These are phyloP conservation scores for Drosophila anceps DNA, from an alignment of 2,888 invertebrate genomes.

Conservation along the genomic window DNA sequence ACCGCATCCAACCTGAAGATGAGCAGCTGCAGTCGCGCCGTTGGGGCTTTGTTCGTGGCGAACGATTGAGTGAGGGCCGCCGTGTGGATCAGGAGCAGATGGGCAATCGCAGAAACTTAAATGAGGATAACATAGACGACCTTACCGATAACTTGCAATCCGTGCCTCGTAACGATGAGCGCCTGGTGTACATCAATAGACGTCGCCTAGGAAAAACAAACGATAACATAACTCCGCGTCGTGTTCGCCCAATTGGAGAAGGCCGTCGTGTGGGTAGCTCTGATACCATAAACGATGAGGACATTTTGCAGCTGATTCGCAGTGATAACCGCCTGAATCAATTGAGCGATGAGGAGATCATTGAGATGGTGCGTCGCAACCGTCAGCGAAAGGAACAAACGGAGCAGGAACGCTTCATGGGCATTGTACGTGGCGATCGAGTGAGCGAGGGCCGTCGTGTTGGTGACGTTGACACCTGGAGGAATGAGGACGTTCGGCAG, in stretches of 20 bases:
- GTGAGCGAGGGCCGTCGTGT: constrained; percentile 52
- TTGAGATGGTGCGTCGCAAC: constrained; percentile 44
- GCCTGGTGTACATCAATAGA: constrained; percentile 59
- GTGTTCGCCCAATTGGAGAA: constrained; percentile 36
- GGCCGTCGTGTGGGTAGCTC: constrained; percentile 43
- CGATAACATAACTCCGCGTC: constrained; percentile 29
- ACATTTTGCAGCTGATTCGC: constrained; percentile 22
- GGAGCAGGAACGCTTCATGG: constrained; percentile 8
- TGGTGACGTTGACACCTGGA: neutral
- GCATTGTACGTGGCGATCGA: constrained; percentile 1
- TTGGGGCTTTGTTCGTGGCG: constrained; percentile 12
- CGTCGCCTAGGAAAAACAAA: constrained; percentile 45
- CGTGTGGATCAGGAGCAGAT: constrained; percentile 6
- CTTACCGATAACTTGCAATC: constrained; percentile 34
- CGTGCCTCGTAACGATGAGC: constrained; percentile 58
- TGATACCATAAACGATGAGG: constrained; percentile 14
- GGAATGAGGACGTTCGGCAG: constrained; percentile 15
- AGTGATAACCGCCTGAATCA: constrained; percentile 17
- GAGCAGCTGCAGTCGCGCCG: constrained; percentile 31
- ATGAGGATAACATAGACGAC: neutral
- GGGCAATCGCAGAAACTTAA: neutral
- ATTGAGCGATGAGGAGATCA: constrained; percentile 49
- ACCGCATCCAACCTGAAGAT: constrained; percentile 25
- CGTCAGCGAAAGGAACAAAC: constrained; percentile 22
- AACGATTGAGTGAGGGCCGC: constrained; percentile 40